Evolutionary conservation across 2,888 invertebrate species (phyloP).

Genomic region (Halictus ligatus): DNA sequence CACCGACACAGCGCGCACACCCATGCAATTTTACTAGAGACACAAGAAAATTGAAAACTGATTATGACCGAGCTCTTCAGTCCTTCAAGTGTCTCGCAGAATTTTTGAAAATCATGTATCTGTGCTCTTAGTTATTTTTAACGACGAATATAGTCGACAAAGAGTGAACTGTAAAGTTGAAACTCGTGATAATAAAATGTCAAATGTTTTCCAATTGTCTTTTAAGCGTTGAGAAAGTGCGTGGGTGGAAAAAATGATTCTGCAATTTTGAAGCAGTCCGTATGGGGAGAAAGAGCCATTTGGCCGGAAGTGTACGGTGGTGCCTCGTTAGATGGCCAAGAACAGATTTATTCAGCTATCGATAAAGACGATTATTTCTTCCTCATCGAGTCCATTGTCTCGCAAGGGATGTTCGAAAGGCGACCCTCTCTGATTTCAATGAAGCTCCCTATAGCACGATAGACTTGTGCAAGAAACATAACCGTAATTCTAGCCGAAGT

Average conservation of each 20-base stretch:
- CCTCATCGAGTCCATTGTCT: neutral
- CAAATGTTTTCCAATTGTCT: no score
- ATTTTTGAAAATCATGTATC: neutral
- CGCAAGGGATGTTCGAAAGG: neutral
- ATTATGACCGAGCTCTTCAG: no score
- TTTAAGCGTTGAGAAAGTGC: neutral
- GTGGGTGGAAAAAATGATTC: neutral
- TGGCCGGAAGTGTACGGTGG: neutral
- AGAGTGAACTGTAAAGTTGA: no score
- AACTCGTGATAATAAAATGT: no score
- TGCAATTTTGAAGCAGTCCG: neutral
- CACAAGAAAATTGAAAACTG: neutral
- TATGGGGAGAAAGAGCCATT: neutral
- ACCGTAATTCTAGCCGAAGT: neutral
- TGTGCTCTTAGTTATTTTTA: neutral
- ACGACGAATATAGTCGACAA: neutral
- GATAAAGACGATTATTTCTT: conserved; percentile 1
- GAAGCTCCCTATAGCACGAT: neutral
- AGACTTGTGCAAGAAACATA: neutral
- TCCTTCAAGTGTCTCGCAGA: neutral
- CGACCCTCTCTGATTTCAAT: neutral
- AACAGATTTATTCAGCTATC: neutral
- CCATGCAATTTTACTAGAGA: neutral
- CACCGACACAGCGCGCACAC: neutral
- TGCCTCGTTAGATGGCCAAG: neutral